Conservation (phyloP, 2,797 vertebrate genomes). For the Chrysocyon brachyurus region DNA sequence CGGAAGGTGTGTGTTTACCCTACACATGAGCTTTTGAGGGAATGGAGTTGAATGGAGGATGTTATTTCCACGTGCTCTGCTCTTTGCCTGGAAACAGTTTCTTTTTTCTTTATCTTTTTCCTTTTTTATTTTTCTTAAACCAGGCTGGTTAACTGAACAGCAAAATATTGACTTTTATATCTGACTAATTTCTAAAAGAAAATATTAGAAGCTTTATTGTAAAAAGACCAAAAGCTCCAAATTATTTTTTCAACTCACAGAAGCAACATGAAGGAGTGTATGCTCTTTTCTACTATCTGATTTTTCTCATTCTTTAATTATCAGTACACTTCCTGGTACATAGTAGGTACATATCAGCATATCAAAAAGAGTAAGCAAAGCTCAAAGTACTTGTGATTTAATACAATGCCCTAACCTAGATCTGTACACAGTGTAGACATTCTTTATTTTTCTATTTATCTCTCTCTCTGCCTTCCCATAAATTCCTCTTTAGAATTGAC, state of each 20-base stretch:
- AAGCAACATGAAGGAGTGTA: conserved; percentile 18
- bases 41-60: conserved; percentile 26
- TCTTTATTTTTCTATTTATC: background rate
- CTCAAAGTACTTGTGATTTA: background rate
- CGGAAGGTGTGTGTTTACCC: conserved; percentile 49
- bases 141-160: background rate
- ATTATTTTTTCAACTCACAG: background rate
- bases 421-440: background rate
- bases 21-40: conserved; percentile 60
- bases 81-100: conserved; percentile 59
- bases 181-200: conserved; percentile 47
- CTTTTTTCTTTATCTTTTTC: background rate
- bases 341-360: background rate
- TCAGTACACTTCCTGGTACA: background rate
- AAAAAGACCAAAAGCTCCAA: conserved; percentile 14
- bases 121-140: background rate
- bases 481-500: conserved; percentile 50
- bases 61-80: conserved; percentile 40
- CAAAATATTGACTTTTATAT: conserved; percentile 28
- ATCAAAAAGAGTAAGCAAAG: conserved; percentile 15
- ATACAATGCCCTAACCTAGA: background rate
- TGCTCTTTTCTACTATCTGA: background rate
- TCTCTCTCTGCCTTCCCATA: background rate
- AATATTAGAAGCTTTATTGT: conserved; percentile 45
- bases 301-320: background rate